A percentile compares a stretch with the other conserved stretches of the same genome.
These are phyloP conservation scores for Orthonychiurus folsomi DNA, from an alignment of 2,888 invertebrate species.

Conservation along the genomic window DNA sequence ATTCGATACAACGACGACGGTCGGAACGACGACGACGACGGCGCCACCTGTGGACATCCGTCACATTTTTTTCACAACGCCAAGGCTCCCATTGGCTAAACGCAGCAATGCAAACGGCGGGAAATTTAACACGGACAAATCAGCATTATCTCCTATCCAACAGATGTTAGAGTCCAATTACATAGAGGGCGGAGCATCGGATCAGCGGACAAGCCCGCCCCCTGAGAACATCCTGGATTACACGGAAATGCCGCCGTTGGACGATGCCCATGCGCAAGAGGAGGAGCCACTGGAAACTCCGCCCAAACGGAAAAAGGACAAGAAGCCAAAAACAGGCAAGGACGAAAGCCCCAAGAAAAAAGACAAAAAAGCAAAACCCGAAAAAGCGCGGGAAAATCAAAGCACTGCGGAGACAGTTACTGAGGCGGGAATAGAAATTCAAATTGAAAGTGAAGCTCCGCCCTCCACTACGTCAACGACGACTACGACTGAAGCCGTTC, in stretches of 20 bases:
- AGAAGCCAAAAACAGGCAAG: background rate
- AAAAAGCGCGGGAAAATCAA: background rate
- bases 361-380: background rate
- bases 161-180: background rate
- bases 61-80: background rate
- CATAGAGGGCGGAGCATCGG: background rate
- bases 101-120: background rate
- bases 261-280: background rate
- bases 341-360: background rate
- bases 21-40: background rate
- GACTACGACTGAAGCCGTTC: too few species aligned
- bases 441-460: background rate
- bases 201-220: too few species aligned
- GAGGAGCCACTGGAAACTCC: background rate
- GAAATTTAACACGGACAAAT: background rate
- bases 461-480: background rate
- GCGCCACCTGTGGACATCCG: background rate
- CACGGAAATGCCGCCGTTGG: background rate
- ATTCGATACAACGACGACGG: background rate
- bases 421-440: background rate
- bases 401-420: background rate
- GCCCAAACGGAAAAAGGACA: background rate
- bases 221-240: background rate
- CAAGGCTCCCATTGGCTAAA: background rate
- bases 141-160: background rate